Evolutionary conservation across 2,797 vertebrate genomes (phyloP), one percentile per base, ranked within the genome.

Genomic region (Periparus ater): DNA sequence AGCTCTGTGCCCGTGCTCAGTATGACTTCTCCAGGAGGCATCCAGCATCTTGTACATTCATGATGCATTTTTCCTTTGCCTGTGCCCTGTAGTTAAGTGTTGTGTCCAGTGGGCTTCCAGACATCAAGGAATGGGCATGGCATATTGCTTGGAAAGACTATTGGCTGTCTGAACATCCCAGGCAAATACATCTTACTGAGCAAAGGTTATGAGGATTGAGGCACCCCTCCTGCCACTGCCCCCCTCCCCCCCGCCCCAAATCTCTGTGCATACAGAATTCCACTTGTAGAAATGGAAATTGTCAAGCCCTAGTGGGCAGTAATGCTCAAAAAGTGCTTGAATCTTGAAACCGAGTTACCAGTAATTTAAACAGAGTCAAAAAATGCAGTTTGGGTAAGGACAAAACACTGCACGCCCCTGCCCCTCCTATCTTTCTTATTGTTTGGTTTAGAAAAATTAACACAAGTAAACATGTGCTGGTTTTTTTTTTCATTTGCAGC

Each of bases 331-430:
- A 91, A 72, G 21, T 32, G 6, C 22, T 63, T 71, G 17, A 77
- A 40, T 85, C 19, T 26, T 85, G 27, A 83, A 77, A 51, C 7
- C 68, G 36, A 50, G 20, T 77, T 75, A 60, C 26, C 9, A 51
- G 0, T 58, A 70, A 85, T 96, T 97, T 79, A 88, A 94, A 91
- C 55, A 95, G 81, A 93, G 91, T 95, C 36, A 72, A 68, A 90
- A 68, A 73, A 40, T 75, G 54, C 67, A 72, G 2, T 72, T 60
- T 74, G 20, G 6, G 7, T 80, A 74, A 44, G 22, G 47, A 74
- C 47, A 57, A 76, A 74, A 77, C 19, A 11, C 54, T 47, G 50
- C 27, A 34, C 13, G 30, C 5, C 6, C 19, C 17, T 13, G 1
- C 7, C 27, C 8, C 30, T 55, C 25, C 4, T 47, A 8, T 92